phyloP scores from a whole-genome alignment of 2,113 vertebrate genomes.

The Siniperca chuatsi region DNA sequence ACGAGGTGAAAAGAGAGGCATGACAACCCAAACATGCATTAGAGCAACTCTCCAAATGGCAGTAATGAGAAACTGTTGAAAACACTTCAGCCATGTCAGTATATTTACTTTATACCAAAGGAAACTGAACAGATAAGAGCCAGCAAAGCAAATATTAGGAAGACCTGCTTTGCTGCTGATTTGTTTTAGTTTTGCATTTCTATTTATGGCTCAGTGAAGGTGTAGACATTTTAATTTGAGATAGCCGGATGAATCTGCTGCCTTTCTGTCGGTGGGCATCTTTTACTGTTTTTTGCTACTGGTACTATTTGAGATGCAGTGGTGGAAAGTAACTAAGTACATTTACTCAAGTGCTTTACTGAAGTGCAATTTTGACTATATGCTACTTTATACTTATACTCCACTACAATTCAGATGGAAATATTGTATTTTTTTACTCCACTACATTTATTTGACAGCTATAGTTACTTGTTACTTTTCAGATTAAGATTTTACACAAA shows the following conservation, averaged over 20 bases:
- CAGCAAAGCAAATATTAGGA: background rate
- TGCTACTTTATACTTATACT: too few relatives aligned
- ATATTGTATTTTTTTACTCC: background rate
- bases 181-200: background rate
- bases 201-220: background rate
- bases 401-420: background rate
- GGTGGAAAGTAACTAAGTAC: too few relatives aligned
- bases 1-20: background rate
- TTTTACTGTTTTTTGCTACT: background rate
- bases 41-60: background rate
- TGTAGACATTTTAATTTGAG: background rate
- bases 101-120: background rate
- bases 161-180: background rate
- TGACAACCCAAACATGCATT: background rate
- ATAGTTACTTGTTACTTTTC: background rate
- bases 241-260: background rate
- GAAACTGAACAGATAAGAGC: background rate
- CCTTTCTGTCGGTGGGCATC: background rate
- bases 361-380: too few relatives aligned
- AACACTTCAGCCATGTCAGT: background rate
- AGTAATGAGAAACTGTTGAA: background rate
- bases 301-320: background rate
- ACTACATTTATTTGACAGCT: background rate
- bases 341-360: background rate
- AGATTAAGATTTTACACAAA: background rate